These are phyloP conservation scores for Macrotis lagotis DNA, from an alignment of 2,113 vertebrate genomes.

Conservation along the genomic window DNA sequence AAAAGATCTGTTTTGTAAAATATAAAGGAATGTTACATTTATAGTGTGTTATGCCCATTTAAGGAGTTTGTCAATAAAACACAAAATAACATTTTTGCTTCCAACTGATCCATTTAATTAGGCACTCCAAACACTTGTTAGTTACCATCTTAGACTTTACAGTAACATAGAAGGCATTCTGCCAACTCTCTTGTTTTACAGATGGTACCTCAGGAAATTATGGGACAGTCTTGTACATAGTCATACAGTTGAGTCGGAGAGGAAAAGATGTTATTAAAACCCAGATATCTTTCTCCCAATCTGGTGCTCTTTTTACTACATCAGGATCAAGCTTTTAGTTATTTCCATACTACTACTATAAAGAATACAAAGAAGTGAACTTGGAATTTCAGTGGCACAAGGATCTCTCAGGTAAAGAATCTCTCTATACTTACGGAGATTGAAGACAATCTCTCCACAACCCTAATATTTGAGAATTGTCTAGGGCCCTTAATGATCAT, in stretches of 20 bases:
- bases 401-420: background rate
- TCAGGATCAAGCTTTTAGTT: background rate
- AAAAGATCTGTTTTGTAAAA: constrained; percentile 63
- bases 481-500: background rate
- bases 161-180: background rate
- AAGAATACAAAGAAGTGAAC: background rate
- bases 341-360: background rate
- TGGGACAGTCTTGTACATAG: background rate
- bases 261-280: background rate
- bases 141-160: background rate
- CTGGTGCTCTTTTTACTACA: background rate
- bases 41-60: background rate
- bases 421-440: background rate
- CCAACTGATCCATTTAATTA: constrained; percentile 19
- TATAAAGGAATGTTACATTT: background rate
- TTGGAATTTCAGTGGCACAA: background rate
- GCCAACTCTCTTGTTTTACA: background rate
- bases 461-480: background rate
- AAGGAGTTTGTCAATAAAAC: background rate
- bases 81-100: constrained; percentile 17
- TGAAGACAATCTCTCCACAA: background rate
- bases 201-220: background rate
- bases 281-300: background rate
- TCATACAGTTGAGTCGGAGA: background rate
- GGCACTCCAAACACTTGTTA: background rate